Conservation (phyloP, 2,113 vertebrate genomes). For the Cheilinus undulatus region DNA sequence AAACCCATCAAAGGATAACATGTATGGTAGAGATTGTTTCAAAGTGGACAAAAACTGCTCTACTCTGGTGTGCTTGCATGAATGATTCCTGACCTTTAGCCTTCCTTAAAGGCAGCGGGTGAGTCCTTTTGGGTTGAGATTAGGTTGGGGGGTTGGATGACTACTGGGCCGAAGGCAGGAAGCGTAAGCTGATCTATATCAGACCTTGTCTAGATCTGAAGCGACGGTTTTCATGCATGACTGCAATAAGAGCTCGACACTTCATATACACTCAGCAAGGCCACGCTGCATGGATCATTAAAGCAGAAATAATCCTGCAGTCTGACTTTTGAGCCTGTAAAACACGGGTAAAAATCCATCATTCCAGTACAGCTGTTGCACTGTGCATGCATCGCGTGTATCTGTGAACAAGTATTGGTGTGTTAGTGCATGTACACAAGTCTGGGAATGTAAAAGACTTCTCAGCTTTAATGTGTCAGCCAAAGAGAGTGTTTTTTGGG, state of each 20-base stretch:
- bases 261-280: slow-evolving; percentile 53
- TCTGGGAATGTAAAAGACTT: slow-evolving; percentile 50
- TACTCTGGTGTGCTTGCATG: slow-evolving; percentile 46
- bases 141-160: slow-evolving; percentile 59
- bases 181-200: slow-evolving; percentile 74
- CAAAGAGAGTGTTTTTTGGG: slow-evolving; percentile 38
- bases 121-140: slow-evolving; percentile 49
- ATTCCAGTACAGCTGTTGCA: slow-evolving; percentile 56
- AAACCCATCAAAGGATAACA: background rate
- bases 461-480: slow-evolving; percentile 48
- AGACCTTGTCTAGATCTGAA: slow-evolving; percentile 77
- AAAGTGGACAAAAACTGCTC: too few relatives aligned
- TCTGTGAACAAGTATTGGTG: slow-evolving; percentile 29
- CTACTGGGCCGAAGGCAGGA: slow-evolving; percentile 66
- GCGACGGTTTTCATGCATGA: slow-evolving; percentile 71
- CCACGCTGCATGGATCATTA: slow-evolving; percentile 59
- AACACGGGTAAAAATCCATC: slow-evolving; percentile 56
- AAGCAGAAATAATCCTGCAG: slow-evolving; percentile 65
- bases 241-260: slow-evolving; percentile 59
- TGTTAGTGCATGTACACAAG: slow-evolving; percentile 34
- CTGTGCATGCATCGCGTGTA: background rate
- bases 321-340: slow-evolving; percentile 45
- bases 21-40: background rate
- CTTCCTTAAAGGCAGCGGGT: slow-evolving; percentile 49
- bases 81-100: slow-evolving; percentile 70